Conservation (phyloP, 2,113 vertebrate species). For the Percopsis transmontana region DNA sequence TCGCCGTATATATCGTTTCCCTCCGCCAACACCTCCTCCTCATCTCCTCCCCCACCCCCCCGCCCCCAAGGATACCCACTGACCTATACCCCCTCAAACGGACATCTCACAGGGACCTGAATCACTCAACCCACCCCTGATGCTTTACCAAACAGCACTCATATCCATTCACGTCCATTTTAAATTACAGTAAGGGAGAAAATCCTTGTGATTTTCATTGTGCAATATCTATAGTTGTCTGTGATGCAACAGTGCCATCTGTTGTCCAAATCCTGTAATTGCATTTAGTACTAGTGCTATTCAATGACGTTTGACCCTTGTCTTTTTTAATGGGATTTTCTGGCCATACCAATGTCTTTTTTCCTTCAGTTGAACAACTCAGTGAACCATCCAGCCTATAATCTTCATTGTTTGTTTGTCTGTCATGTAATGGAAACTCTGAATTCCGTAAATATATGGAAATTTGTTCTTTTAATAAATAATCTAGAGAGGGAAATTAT, state of each 20-base stretch:
- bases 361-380: slow-evolving; percentile 63
- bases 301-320: slow-evolving; percentile 23
- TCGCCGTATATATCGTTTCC: slow-evolving; percentile 35
- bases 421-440: slow-evolving; percentile 62
- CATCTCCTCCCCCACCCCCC: slow-evolving; percentile 2
- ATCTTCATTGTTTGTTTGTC: slow-evolving; percentile 60
- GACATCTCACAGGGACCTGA: slow-evolving; percentile 42
- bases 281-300: slow-evolving; percentile 53
- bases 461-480: slow-evolving; percentile 55
- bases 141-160: slow-evolving; percentile 9
- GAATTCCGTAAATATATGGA: slow-evolving; percentile 43
- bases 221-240: slow-evolving; percentile 66
- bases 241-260: slow-evolving; percentile 73
- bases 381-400: slow-evolving; percentile 76
- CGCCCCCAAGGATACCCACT: slow-evolving; percentile 3
- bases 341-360: slow-evolving; percentile 59
- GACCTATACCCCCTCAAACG: neutral
- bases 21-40: neutral
- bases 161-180: slow-evolving; percentile 36
- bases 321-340: slow-evolving; percentile 46
- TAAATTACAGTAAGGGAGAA: slow-evolving; percentile 49
- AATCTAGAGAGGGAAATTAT: slow-evolving; percentile 67
- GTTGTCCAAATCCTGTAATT: slow-evolving; percentile 65
- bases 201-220: slow-evolving; percentile 66
- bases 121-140: slow-evolving; percentile 25